Evolutionary conservation across 2,113 vertebrate genomes (phyloP).

Genomic region (Fulica atra): DNA sequence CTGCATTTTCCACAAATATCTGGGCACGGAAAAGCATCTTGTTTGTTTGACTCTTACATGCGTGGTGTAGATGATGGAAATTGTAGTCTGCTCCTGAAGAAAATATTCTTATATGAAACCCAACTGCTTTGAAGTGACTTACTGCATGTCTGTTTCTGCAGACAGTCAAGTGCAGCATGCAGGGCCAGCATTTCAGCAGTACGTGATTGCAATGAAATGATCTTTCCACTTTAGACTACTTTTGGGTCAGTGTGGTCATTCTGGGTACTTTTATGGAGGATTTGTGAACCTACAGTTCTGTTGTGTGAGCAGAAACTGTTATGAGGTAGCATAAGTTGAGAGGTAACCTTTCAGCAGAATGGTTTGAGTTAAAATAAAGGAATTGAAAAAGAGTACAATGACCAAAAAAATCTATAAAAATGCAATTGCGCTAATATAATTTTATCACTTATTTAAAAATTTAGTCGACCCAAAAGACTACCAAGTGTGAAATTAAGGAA

Average conservation of each 20-base stretch:
- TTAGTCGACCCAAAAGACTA: conserved; percentile 89
- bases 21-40: not conserved
- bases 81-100: not conserved
- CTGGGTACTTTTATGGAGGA: conserved; percentile 8
- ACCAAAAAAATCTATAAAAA: conserved; percentile 89
- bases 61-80: not conserved
- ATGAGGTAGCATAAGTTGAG: conserved; percentile 75
- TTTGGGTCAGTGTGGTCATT: conserved; percentile 6
- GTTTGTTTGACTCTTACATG: not conserved
- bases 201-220: not conserved
- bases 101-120: not conserved
- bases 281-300: conserved; percentile 47
- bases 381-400: conserved; percentile 85
- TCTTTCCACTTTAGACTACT: not conserved
- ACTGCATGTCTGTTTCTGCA: not conserved
- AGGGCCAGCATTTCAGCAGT: not conserved
- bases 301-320: conserved; percentile 59
- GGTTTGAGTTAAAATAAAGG: conserved; percentile 82
- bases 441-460: conserved; percentile 91
- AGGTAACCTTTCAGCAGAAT: conserved; percentile 80
- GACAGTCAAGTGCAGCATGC: not conserved
- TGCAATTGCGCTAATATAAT: conserved; percentile 87
- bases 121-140: not conserved
- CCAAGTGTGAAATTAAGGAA: conserved; percentile 88
- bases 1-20: not conserved